Evolutionary conservation across 1,140 invertebrate species (phyloP), one percentile per base, ranked within the genome.

Genomic region (Leptoteleia sp.): DNA sequence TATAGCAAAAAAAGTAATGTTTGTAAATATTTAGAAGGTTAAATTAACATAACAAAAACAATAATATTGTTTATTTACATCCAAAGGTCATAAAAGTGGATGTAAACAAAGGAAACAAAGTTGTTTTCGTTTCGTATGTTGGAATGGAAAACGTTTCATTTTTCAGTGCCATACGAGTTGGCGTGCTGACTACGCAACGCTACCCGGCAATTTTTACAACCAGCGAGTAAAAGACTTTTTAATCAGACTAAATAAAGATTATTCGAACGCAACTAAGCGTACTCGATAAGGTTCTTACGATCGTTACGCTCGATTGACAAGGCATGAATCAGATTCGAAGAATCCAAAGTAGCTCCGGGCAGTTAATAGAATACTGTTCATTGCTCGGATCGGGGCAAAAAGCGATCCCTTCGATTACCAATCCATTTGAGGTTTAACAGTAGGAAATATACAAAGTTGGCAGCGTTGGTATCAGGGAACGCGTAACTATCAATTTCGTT

Each of bases 351-450:
- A 50, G 59, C 33, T 73, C 27, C 33, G 50, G 57, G 42, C 59
- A 35, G 70, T 65, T 75, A 67, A 75, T 75, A 52, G 43, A 65
- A 61, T 57, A 65, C 52, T 64, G 70, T 73, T 65, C 50, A 59
- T 73, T 73, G 59, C 59, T 40, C 33, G 50, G 11, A 55, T 70
- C 67, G 65, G 47, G 4, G 40, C 45, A 68, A 70, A 67, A 68
- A 48, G 22, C 29, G 45, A 43, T 50, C 37, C 71, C 61, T 79
- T 79, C 78, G 78, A 82, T 80, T 82, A 55, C 71, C 67, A 79
- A 78, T 80, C 71, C 78, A 77, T 76, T 79, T 72, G 75, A 81
- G 64, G 48, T 52, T 75, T 64, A 81, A 81, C 76, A 67, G 80
- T 75, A 68, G 76, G 57, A 81, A 79, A 78, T 55, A 16, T 19